These are phyloP conservation scores for Cloeon dipterum DNA, from an alignment of 2,888 invertebrate genomes.

Conservation along the genomic window DNA sequence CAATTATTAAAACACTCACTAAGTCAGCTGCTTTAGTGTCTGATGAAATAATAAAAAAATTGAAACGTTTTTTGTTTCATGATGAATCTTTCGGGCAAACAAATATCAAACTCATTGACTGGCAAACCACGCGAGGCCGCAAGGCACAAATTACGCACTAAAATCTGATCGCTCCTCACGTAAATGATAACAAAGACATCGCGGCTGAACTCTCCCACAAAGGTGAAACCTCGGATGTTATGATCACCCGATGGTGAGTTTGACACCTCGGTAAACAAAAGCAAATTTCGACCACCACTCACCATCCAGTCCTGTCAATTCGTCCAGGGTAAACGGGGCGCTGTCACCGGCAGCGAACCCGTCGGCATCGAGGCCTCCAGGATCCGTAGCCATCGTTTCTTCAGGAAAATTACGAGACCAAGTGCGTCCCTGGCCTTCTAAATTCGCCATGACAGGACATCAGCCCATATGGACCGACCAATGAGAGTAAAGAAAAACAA, in stretches of 20 bases:
- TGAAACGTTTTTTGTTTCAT: too few species aligned
- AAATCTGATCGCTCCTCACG: too few species aligned
- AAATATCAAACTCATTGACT: too few species aligned
- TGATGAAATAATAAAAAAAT: too few species aligned
- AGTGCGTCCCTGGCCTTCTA: constrained; percentile 13
- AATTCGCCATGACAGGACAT: constrained; percentile 17
- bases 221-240: too few species aligned
- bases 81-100: too few species aligned
- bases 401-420: constrained; percentile 11
- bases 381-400: constrained; percentile 13
- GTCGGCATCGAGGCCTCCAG: constrained; percentile 19
- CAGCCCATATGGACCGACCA: constrained; percentile 20
- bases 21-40: too few species aligned
- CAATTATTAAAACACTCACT: too few species aligned
- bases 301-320: constrained; percentile 47
- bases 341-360: constrained; percentile 26
- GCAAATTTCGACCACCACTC: constrained; percentile 13
- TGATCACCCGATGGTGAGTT: not conserved
- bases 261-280: not conserved
- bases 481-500: constrained; percentile 29
- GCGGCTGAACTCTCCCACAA: too few species aligned
- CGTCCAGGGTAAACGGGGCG: constrained; percentile 31
- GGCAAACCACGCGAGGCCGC: too few species aligned
- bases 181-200: too few species aligned
- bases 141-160: too few species aligned